A percentile compares a stretch with the other conserved stretches of the same genome.
Conservation (phyloP, 1,140 invertebrate genomes). For the Papilio helenus region DNA sequence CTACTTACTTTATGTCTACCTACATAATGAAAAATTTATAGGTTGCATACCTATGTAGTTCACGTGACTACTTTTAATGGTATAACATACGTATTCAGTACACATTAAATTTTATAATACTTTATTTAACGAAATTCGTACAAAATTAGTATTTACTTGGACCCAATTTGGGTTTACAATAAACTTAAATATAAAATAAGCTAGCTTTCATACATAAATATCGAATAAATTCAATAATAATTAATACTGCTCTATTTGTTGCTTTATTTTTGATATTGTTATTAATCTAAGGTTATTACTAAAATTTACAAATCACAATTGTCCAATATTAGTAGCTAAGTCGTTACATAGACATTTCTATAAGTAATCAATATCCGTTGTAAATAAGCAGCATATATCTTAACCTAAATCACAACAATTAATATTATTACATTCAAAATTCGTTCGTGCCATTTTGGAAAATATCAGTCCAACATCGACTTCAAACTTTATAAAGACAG, state of each 20-base stretch:
- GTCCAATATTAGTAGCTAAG: background rate
- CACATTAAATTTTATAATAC: background rate
- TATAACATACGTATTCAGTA: background rate
- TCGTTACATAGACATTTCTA: background rate
- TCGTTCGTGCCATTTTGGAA: conserved; percentile 2
- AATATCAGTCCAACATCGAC: conserved; percentile 14
- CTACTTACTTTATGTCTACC: too few species aligned
- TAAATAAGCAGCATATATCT: conserved; percentile 2
- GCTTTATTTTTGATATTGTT: background rate
- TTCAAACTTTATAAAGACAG: conserved; percentile 21
- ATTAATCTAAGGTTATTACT: background rate
- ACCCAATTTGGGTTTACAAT: conserved; percentile 42
- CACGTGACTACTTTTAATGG: background rate
- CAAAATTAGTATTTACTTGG: conserved; percentile 45
- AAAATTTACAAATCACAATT: background rate
- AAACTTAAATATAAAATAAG: background rate
- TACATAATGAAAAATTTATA: too few species aligned
- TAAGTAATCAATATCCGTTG: background rate
- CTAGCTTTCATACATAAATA: conserved; percentile 16
- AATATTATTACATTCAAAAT: background rate
- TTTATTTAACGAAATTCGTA: conserved; percentile 43
- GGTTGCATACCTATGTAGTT: too few species aligned
- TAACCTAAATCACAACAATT: conserved; percentile 38
- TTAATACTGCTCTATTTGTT: conserved; percentile 25
- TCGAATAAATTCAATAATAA: conserved; percentile 15